Conservation (phyloP, 1,140 invertebrate species). For the Pseudomyrmex dendroicus region DNA sequence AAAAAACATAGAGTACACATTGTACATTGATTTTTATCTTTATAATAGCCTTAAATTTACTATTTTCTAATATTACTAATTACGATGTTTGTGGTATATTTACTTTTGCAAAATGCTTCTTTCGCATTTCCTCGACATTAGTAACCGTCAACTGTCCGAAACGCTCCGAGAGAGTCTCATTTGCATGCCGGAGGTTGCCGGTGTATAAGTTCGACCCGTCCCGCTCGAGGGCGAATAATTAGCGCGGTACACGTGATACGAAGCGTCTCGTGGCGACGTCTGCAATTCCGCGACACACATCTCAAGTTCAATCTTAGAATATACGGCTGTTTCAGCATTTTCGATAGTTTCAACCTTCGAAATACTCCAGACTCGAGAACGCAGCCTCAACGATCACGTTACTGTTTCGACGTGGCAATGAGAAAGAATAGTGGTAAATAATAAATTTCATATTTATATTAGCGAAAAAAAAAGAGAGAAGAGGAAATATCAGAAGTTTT, state of each 20-base stretch:
- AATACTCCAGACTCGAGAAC: neutral
- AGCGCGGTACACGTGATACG: slow-evolving; percentile 23
- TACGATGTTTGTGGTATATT: no score
- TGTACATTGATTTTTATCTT: no score
- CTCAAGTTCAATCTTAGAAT: slow-evolving; percentile 6
- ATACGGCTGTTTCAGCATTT: slow-evolving; percentile 26
- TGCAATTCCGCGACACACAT: no score
- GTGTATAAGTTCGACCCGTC: slow-evolving; percentile 52
- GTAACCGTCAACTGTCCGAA: slow-evolving; percentile 69
- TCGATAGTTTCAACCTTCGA: slow-evolving; percentile 3
- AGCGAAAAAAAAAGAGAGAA: no score
- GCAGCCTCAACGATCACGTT: neutral
- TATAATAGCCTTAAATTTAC: no score
- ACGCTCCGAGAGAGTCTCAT: slow-evolving; percentile 64
- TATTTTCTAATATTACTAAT: no score
- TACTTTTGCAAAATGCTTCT: neutral
- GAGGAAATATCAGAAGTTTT: no score
- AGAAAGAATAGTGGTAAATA: no score
- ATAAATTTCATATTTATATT: no score
- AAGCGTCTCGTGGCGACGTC: no score
- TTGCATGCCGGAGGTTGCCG: slow-evolving; percentile 69
- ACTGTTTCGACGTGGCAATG: slow-evolving; percentile 1
- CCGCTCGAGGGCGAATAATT: slow-evolving; percentile 13
- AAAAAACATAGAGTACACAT: no score
- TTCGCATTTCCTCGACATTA: slow-evolving; percentile 60